Conservation (phyloP, 2,888 invertebrate species). For the Lepidocyrtoides sp. region DNA sequence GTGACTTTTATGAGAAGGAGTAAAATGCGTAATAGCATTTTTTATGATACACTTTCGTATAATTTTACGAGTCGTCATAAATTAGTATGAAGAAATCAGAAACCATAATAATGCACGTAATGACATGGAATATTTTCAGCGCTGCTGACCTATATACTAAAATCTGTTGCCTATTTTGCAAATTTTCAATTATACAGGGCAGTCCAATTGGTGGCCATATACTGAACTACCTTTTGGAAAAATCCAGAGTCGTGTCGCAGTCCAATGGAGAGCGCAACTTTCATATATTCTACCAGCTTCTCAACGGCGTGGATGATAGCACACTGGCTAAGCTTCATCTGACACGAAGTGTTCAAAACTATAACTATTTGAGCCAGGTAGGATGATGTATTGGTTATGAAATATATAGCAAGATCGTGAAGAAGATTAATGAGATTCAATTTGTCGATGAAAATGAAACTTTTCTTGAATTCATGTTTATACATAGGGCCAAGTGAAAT, state of each 20-base stretch:
- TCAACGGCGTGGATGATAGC: conserved; percentile 91
- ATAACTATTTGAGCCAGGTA: conserved; percentile 94
- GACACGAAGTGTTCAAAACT: conserved; percentile 90
- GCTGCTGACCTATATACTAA: neutral
- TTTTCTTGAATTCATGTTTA: too few species aligned
- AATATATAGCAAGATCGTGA: too few species aligned
- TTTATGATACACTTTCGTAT: neutral
- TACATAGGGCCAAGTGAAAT: conserved; percentile 79
- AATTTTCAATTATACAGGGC: conserved; percentile 87
- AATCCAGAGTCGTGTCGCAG: conserved; percentile 95
- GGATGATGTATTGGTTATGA: conserved; percentile 85
- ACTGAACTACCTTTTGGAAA: conserved; percentile 95
- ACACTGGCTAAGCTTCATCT: conserved; percentile 90
- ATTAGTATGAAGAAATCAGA: neutral
- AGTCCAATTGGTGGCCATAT: conserved; percentile 95
- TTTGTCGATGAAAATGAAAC: neutral
- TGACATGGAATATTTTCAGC: neutral
- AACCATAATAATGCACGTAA: neutral
- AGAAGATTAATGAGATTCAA: neutral
- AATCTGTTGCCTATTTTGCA: neutral
- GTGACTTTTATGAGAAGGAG: neutral
- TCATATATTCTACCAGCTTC: conserved; percentile 96
- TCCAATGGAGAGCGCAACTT: conserved; percentile 95
- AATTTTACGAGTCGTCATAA: neutral
- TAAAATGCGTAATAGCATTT: neutral